Percentiles rank a stretch among this genome's conserved stretches.
phyloP scores from a whole-genome alignment of 2,888 invertebrate genomes.

The Osmoderma eremita region DNA sequence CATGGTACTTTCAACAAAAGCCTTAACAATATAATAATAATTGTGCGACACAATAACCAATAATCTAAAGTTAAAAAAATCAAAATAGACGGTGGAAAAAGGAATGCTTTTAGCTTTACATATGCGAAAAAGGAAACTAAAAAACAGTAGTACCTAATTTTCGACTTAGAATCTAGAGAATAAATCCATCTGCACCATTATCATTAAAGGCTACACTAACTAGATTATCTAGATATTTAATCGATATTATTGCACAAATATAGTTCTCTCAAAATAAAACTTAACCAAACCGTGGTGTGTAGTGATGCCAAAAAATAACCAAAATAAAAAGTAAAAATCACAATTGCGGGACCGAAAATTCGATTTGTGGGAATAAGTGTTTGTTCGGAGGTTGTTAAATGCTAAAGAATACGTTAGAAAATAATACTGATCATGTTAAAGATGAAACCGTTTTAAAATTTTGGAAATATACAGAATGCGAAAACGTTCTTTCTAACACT shows the following conservation, averaged over 20 bases:
- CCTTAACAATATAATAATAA: slow-evolving; percentile 15
- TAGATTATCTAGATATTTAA: too few relatives aligned
- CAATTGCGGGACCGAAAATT: slow-evolving; percentile 44
- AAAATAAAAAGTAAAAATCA: slow-evolving; percentile 50
- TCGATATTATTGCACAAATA: slow-evolving; percentile 47
- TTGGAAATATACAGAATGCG: not conserved
- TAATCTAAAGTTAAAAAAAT: slow-evolving; percentile 6
- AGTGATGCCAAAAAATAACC: slow-evolving; percentile 57
- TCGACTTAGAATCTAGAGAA: slow-evolving; percentile 23
- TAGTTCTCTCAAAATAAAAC: slow-evolving; percentile 58
- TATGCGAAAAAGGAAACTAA: slow-evolving; percentile 5
- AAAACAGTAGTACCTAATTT: slow-evolving; percentile 6
- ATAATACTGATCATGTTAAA: slow-evolving; percentile 28
- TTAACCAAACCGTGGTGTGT: slow-evolving; percentile 64
- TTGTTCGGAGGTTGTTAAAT: slow-evolving; percentile 41
- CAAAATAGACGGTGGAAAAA: slow-evolving; percentile 11
- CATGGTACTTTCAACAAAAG: slow-evolving; percentile 28
- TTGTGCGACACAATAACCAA: slow-evolving; percentile 23
- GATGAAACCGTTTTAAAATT: slow-evolving; percentile 17
- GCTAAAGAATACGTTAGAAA: slow-evolving; percentile 19
- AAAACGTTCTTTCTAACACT: not conserved
- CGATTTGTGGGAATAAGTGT: slow-evolving; percentile 44
- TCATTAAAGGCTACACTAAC: too few relatives aligned
- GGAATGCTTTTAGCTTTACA: slow-evolving; percentile 15
- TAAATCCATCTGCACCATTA: slow-evolving; percentile 12